Evolutionary conservation across 2,888 invertebrate species (phyloP).

Genomic region (Mycogona germanica): DNA sequence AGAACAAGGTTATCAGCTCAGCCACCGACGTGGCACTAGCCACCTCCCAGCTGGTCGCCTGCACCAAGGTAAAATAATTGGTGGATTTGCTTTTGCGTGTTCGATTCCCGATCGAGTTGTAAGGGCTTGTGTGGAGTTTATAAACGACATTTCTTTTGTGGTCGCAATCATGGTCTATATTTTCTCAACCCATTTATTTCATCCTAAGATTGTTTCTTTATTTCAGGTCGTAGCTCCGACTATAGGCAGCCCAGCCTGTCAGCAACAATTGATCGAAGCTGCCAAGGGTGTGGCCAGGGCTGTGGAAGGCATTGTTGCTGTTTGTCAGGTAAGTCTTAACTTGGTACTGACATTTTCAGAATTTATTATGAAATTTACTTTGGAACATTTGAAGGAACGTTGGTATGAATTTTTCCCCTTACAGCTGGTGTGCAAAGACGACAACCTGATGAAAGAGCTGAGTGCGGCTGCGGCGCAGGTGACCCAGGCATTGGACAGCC

Average conservation of each 20-base stretch:
- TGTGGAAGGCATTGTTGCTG: slow-evolving; percentile 74
- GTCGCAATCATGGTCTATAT: background rate
- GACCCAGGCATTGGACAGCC: slow-evolving; percentile 71
- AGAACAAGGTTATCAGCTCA: slow-evolving; percentile 80
- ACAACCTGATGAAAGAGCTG: slow-evolving; percentile 57
- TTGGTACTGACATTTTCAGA: background rate
- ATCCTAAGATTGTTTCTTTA: slow-evolving; percentile 3
- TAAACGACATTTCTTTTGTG: background rate
- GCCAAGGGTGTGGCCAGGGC: slow-evolving; percentile 85
- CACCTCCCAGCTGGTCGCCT: slow-evolving; percentile 94
- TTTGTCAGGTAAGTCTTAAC: slow-evolving; percentile 47
- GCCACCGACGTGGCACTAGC: slow-evolving; percentile 95
- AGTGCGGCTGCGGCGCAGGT: slow-evolving; percentile 77
- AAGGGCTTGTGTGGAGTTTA: no score
- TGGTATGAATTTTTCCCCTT: background rate
- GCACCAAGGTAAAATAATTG: slow-evolving; percentile 52
- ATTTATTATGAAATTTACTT: background rate
- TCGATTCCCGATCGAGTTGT: no score
- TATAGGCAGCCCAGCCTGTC: slow-evolving; percentile 44
- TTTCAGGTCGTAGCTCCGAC: slow-evolving; percentile 47
- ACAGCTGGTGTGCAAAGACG: slow-evolving; percentile 48
- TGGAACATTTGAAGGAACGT: background rate
- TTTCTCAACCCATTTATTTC: background rate
- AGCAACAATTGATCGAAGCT: slow-evolving; percentile 83
- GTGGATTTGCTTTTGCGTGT: background rate